Conservation (phyloP, 92 coral and sea anemone species). For the Porites rus region DNA sequence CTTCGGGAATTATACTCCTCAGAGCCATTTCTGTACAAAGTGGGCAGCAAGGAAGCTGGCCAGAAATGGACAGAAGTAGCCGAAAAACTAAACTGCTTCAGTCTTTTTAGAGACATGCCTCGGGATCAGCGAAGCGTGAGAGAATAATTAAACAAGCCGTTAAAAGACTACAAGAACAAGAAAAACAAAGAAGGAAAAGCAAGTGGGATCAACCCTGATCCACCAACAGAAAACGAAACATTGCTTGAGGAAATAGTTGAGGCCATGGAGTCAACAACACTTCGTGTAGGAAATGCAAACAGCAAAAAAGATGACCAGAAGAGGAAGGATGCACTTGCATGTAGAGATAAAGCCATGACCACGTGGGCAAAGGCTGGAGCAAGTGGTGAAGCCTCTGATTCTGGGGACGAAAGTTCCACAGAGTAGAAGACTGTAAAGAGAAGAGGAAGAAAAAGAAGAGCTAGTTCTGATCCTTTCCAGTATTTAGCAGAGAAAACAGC, state of each 20-base stretch:
- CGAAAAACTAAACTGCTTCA: slow-evolving; percentile 47
- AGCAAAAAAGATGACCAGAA: slow-evolving; percentile 59
- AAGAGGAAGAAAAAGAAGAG: slow-evolving; percentile 70
- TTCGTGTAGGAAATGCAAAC: slow-evolving; percentile 44
- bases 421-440: slow-evolving; percentile 46
- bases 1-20: no score
- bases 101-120: slow-evolving; percentile 54
- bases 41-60: slow-evolving; percentile 71
- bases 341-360: slow-evolving; percentile 72
- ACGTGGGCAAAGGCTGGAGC: slow-evolving; percentile 73
- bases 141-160: no score
- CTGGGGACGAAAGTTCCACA: slow-evolving; percentile 57
- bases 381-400: slow-evolving; percentile 55
- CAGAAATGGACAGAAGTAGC: slow-evolving; percentile 68
- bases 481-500: slow-evolving; percentile 70
- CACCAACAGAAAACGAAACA: neutral
- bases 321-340: slow-evolving; percentile 74
- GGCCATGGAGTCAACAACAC: slow-evolving; percentile 72
- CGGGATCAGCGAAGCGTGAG: slow-evolving; percentile 69
- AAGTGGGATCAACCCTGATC: no score
- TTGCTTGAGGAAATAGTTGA: slow-evolving; percentile 72
- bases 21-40: slow-evolving; percentile 70
- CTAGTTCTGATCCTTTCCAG: slow-evolving; percentile 69
- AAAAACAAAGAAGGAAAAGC: no score
- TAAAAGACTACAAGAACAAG: no score